Conservation (phyloP, 2,797 vertebrate species). For the Ptychadena robeensis region DNA sequence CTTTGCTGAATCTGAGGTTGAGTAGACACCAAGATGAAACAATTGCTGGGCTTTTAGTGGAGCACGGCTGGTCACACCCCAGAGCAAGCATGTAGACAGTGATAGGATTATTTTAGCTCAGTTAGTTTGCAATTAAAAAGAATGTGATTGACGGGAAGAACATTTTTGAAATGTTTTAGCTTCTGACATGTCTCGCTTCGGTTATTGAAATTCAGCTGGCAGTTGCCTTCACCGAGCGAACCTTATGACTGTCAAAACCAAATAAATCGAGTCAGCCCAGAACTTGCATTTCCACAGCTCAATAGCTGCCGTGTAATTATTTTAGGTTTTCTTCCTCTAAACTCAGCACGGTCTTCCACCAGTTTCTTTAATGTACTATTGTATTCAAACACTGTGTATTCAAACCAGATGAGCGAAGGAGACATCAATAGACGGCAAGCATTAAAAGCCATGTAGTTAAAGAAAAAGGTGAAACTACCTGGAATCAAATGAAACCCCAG, state of each 20-base stretch:
- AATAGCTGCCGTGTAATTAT: slow-evolving; percentile 25
- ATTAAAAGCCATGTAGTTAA: not conserved
- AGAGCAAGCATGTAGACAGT: slow-evolving; percentile 20
- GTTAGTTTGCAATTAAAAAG: slow-evolving; percentile 34
- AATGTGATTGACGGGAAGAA: slow-evolving; percentile 15
- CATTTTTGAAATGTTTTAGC: slow-evolving; percentile 18
- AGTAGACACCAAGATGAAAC: no score
- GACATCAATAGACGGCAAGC: slow-evolving; percentile 1
- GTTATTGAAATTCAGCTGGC: not conserved
- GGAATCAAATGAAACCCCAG: slow-evolving; percentile 37
- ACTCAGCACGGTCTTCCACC: not conserved
- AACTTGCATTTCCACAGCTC: not conserved
- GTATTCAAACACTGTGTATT: slow-evolving; percentile 41
- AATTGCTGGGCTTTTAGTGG: not conserved
- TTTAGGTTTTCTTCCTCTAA: slow-evolving; percentile 3
- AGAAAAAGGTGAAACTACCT: slow-evolving; percentile 30
- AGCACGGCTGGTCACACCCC: not conserved
- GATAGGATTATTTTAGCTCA: slow-evolving; percentile 9
- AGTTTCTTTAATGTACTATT: slow-evolving; percentile 14
- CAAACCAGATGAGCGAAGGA: slow-evolving; percentile 30
- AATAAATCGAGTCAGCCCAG: slow-evolving; percentile 19
- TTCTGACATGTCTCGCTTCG: not conserved
- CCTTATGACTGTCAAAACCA: slow-evolving; percentile 24
- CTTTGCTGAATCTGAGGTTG: no score
- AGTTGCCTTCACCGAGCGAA: slow-evolving; percentile 9